Evolutionary conservation across 2,113 vertebrate species (phyloP), one percentile per base, ranked within the genome.

Genomic region (Eleginops maclovinus): DNA sequence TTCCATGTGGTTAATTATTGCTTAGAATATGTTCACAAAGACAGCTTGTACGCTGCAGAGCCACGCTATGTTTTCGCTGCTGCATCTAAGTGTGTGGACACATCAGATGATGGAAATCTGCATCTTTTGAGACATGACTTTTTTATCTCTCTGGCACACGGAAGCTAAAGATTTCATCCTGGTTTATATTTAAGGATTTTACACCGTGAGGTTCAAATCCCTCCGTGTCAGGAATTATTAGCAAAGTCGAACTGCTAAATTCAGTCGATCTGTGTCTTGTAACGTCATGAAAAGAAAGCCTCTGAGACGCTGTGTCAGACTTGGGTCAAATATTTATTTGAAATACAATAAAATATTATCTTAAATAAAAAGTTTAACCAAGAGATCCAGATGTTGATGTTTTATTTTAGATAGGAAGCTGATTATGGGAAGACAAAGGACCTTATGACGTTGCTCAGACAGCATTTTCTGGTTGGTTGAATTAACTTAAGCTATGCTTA

Each of bases 51-150:
- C 54, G 16, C 10, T 2, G 9, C 50, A 58, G 31, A 68, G 58
- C 44, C 36, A 63, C 41, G 26, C 36, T 21, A 10, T 24, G 46
- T 63, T 76, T 67, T n/a, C 21, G 51, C 47, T 41, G 46, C 46
- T 74, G 76, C 22, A 51, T 79, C 67, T 59, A 60, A 26, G 26
- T 79, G 12, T 69, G 14, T 21, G 65, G 69, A 78, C 36, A 26
- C 73, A 62, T 65, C 47, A 15, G 28, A 28, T n/a, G 16, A 55
- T 10, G 9, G 40, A 68, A 71, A 83, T 63, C 53, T 68, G 61
- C 11, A 75, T 73, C 36, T 71, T 75, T 68, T 16, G 22, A 70
- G 56, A 65, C 46, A 64, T 19, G 71, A 14, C 71, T 43, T 49
- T 75, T 15, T 49, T 60, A 17, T 43, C 6, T 43, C 6, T 66